Percentiles rank a stretch among this genome's conserved stretches.
These are phyloP conservation scores for Sporophila hypoxantha DNA, from an alignment of 2,113 vertebrate genomes.

Conservation along the genomic window DNA sequence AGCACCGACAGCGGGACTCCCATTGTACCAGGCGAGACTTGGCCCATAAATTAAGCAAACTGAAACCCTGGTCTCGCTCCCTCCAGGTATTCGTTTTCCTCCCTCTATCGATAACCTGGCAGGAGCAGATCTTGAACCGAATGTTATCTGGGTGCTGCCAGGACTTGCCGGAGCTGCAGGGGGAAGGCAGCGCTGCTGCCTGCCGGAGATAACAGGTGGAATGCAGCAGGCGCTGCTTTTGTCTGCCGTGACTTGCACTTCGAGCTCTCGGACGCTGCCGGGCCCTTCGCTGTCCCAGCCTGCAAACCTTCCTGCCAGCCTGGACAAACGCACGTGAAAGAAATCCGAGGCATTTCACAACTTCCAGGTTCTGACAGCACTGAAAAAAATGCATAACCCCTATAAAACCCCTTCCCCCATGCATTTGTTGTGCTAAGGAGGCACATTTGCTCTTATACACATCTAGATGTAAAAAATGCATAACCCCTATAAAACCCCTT, in stretches of 20 bases:
- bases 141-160: neutral
- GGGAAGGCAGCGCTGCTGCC: neutral
- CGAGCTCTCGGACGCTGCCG: neutral
- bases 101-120: neutral
- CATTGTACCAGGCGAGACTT: neutral
- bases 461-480: too few species aligned
- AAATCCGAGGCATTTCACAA: neutral
- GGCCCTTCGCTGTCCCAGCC: neutral
- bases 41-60: neutral
- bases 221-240: neutral
- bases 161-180: conserved; percentile 10
- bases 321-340: neutral
- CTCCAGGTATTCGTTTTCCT: neutral
- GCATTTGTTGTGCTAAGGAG: neutral
- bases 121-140: neutral
- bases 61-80: neutral
- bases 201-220: conserved; percentile 38
- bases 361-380: neutral
- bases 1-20: neutral
- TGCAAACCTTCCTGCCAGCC: neutral
- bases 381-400: neutral
- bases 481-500: neutral
- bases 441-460: neutral
- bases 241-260: neutral
- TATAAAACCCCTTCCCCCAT: neutral